Conservation (phyloP, 2,113 vertebrate genomes). For the Gasterosteus nipponicus region DNA sequence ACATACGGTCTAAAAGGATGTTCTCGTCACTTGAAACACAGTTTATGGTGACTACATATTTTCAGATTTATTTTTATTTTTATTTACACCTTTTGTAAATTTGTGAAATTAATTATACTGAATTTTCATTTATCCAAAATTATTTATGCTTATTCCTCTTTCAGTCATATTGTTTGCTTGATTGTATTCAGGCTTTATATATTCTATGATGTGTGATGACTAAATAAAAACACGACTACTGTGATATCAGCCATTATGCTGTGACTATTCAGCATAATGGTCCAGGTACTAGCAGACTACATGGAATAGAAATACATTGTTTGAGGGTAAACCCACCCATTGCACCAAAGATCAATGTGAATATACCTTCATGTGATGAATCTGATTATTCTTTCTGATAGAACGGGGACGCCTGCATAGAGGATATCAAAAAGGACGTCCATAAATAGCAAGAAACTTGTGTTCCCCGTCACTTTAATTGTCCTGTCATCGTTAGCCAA, state of each 20-base stretch:
- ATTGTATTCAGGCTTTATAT: no score
- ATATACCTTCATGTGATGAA: slow-evolving; percentile 15
- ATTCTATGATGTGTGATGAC: no score
- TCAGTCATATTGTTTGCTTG: no score
- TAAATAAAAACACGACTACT: background rate
- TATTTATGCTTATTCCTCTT: no score
- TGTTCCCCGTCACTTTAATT: slow-evolving; percentile 58
- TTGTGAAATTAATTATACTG: no score
- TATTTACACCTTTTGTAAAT: background rate
- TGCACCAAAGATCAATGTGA: slow-evolving; percentile 19
- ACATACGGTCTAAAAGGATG: slow-evolving; percentile 21
- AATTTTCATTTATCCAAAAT: no score
- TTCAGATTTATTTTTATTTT: slow-evolving; percentile 2
- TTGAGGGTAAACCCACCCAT: slow-evolving; percentile 14
- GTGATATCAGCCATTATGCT: slow-evolving; percentile 16
- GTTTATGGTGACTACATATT: background rate
- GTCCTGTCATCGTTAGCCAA: slow-evolving; percentile 72
- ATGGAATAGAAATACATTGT: slow-evolving; percentile 14
- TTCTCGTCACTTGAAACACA: background rate
- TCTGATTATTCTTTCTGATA: slow-evolving; percentile 34
- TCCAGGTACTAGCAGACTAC: slow-evolving; percentile 5
- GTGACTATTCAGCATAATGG: slow-evolving; percentile 14
- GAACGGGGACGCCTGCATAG: slow-evolving; percentile 2
- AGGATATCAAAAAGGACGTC: slow-evolving; percentile 41
- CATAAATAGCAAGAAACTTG: slow-evolving; percentile 61